These are phyloP conservation scores for Hystrix brachyura DNA, from an alignment of 2,113 vertebrate species.

Conservation along the genomic window DNA sequence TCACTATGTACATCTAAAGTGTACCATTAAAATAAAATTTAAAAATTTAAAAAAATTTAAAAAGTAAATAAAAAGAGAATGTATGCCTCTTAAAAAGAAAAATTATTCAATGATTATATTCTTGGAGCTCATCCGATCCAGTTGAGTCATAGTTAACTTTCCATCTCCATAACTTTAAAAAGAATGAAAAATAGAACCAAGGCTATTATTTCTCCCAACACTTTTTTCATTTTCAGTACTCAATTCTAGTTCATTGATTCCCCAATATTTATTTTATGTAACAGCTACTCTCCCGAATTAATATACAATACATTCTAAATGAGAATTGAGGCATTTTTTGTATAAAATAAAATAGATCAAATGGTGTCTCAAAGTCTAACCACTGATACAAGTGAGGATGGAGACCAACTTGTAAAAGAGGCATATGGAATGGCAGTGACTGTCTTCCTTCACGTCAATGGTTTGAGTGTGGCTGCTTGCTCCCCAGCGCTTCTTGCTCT, in stretches of 20 bases:
- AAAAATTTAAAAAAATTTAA: too few relatives aligned
- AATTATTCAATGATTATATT: neutral
- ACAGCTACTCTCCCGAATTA: neutral
- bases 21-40: too few relatives aligned
- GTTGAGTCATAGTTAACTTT: neutral
- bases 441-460: neutral
- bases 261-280: neutral
- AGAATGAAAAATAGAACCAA: neutral
- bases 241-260: neutral
- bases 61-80: neutral
- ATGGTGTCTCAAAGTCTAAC: neutral
- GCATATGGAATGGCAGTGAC: neutral
- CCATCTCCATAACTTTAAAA: neutral
- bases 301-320: neutral
- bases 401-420: neutral
- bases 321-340: neutral
- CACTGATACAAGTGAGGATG: neutral
- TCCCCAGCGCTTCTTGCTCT: neutral
- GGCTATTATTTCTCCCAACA: neutral
- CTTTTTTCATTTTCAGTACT: neutral
- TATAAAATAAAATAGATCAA: conserved; percentile 6
- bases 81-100: neutral
- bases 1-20: too few relatives aligned
- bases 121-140: neutral
- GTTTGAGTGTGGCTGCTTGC: too few relatives aligned